A percentile compares a stretch with the other conserved stretches of the same genome.
Conservation (phyloP, 2,113 vertebrate genomes). For the Gnathonemus echidnorhynchus region DNA sequence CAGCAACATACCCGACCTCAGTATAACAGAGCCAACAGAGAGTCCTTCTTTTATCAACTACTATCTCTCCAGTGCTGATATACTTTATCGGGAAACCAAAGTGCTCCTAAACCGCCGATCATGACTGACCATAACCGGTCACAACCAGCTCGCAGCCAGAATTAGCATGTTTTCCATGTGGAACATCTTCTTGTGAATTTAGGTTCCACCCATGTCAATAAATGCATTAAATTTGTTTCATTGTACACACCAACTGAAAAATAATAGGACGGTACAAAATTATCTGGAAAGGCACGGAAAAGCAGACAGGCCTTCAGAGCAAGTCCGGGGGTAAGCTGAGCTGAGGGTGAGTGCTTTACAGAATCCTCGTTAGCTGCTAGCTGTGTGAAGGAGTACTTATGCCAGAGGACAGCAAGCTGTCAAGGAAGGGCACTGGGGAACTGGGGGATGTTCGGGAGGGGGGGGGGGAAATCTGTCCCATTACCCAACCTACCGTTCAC, state of each 20-base stretch:
- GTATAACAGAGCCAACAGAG: not conserved
- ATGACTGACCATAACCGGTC: not conserved
- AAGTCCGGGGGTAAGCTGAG: slow-evolving; percentile 8
- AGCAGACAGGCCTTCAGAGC: not conserved
- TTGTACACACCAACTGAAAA: not conserved
- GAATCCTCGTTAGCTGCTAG: slow-evolving; percentile 35
- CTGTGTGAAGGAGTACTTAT: slow-evolving; percentile 16
- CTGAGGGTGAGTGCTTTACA: slow-evolving; percentile 17
- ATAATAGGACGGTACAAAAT: no score
- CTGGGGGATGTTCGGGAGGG: not conserved
- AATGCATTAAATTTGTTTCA: not conserved
- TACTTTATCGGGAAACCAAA: not conserved
- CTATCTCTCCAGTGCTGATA: not conserved
- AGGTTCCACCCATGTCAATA: not conserved
- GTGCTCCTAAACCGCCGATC: not conserved
- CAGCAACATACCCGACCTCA: not conserved
- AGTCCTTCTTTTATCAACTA: not conserved
- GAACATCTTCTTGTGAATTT: not conserved
- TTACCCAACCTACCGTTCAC: not conserved
- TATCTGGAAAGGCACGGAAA: not conserved
- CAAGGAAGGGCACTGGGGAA: not conserved
- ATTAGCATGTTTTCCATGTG: not conserved
- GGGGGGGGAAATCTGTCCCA: not conserved
- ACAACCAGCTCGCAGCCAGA: not conserved
- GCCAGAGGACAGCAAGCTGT: not conserved